Evolutionary conservation across 2,113 vertebrate genomes (phyloP), one percentile per base, ranked within the genome.

Genomic region (Clinocottus analis): DNA sequence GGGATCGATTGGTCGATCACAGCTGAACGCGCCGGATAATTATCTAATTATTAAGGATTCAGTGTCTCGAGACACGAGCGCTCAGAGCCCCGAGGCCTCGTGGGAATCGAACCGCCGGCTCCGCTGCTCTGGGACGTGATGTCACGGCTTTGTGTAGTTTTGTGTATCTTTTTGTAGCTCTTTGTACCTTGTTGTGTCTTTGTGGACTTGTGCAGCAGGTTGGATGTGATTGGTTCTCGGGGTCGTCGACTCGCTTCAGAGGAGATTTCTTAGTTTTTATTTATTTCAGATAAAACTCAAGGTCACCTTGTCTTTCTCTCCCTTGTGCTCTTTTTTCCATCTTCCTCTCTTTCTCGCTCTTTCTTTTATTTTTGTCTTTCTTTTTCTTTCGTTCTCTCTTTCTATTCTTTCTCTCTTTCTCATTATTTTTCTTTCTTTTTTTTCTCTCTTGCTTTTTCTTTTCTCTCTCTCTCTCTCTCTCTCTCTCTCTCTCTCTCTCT

Each of bases 191-290:
- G n/a, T n/a, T n/a, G n/a, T n/a, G n/a, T n/a, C n/a, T n/a, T n/a
- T n/a, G n/a, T n/a, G n/a, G n/a, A n/a, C n/a, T n/a, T n/a, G n/a
- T n/a, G n/a, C n/a, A n/a, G n/a, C n/a, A n/a, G n/a, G 29, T 31
- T 31, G 29, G 9, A 41, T 87, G 80, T 90, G 86, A 90, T 91
- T 86, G 87, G 84, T 63, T 75, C 59, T 25, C n/a, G 4, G 14
- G 5, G 35, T 71, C 63, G 67, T 37, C 19, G 2, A 7, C 17
- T 49, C 49, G 11, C 23, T n/a, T 13, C n/a, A 4, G 11, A 4
- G 35, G 37, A 41, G 37, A 16, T 53, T 69, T 61, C 23, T 35
- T 37, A 8, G 37, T 67, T 29, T 29, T 47, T 41, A 3, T 3
- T 41, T 12, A 3, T 58, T 27, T 58, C 6, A 56, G 43, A 31